Evolutionary conservation across 2,888 invertebrate genomes (phyloP).

Genomic region (Drosophila limbata): DNA sequence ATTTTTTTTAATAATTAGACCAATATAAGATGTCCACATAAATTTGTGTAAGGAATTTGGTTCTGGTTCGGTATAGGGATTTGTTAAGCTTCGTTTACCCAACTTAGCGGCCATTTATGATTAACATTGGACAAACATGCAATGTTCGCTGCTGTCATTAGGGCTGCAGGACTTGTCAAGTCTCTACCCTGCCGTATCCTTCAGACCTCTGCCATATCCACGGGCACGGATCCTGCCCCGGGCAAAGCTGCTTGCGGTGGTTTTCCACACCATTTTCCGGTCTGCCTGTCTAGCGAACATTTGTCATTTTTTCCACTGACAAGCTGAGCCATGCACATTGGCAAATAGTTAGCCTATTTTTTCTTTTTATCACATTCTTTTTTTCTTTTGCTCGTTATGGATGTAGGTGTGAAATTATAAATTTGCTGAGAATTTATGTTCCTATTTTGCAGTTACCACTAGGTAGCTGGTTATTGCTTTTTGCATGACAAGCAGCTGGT

Average conservation of each 20-base stretch:
- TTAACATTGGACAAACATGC: constrained; percentile 76
- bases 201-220: not conserved
- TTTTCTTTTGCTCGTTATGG: constrained; percentile 56
- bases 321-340: constrained; percentile 72
- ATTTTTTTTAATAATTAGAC: constrained; percentile 55
- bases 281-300: constrained; percentile 74
- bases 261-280: constrained; percentile 53
- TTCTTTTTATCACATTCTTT: constrained; percentile 5
- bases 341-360: constrained; percentile 68
- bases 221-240: not conserved
- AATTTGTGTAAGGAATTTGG: constrained; percentile 54
- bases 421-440: constrained; percentile 72
- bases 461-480: constrained; percentile 53
- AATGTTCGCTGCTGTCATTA: constrained; percentile 73
- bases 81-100: constrained; percentile 33
- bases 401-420: constrained; percentile 78
- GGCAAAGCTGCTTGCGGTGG: constrained; percentile 6
- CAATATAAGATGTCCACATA: constrained; percentile 61
- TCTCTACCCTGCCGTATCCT: not conserved
- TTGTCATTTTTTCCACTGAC: constrained; percentile 74
- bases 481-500: constrained; percentile 44
- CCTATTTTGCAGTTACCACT: constrained; percentile 55
- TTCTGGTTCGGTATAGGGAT: constrained; percentile 10
- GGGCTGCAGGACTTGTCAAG: constrained; percentile 40
- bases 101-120: constrained; percentile 62